These are phyloP conservation scores for Cephus spinipes DNA, from an alignment of 2,888 invertebrate species.

Conservation along the genomic window DNA sequence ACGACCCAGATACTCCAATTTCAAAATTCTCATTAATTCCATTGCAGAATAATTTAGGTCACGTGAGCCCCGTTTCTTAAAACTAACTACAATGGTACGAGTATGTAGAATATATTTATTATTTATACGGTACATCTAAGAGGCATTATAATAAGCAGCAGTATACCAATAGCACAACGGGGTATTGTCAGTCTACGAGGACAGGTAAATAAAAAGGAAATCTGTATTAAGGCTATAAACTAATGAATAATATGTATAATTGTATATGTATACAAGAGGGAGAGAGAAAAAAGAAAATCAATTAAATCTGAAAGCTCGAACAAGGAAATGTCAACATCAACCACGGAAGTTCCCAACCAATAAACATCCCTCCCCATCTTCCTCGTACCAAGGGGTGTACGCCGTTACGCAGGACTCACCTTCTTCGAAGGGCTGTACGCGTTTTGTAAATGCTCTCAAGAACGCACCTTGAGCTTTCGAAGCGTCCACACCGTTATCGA, in stretches of 20 bases:
- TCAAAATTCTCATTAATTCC: background rate
- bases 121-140: background rate
- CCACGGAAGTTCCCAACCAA: background rate
- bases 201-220: background rate
- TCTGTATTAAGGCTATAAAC: background rate
- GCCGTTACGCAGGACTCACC: conserved; percentile 49
- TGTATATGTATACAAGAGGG: background rate
- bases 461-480: conserved; percentile 56
- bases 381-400: background rate
- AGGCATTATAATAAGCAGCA: background rate
- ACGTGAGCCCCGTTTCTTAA: background rate
- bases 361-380: background rate
- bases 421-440: conserved; percentile 61
- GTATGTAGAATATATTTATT: background rate
- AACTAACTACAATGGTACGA: background rate
- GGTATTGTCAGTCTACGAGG: background rate
- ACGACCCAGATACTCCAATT: background rate
- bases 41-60: background rate
- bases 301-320: background rate
- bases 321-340: background rate
- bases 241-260: no score
- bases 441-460: conserved; percentile 59
- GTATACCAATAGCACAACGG: background rate
- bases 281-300: background rate
- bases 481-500: conserved; percentile 55